Evolutionary conservation across 2,888 invertebrate species (phyloP), one percentile per base, ranked within the genome.

Genomic region (Resseliella maxima): DNA sequence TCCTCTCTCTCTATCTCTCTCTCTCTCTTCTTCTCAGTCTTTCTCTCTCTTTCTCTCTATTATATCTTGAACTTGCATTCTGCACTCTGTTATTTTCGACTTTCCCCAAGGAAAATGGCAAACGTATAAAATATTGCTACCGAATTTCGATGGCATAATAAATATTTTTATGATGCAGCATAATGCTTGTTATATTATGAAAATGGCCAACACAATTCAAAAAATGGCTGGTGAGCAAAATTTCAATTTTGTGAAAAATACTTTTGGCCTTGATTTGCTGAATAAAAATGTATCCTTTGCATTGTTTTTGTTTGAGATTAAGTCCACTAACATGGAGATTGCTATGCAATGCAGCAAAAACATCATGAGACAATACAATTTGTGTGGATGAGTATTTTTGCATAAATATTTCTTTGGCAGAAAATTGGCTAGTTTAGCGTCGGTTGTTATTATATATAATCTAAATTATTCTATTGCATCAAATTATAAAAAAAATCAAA

Each of bases 101-200:
- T n/a, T n/a, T n/a, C n/a, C 12, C 2, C 21, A 2, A 50, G 50
- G 10, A 12, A 72, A 27, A 72, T 31, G 12, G 5, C 24, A 59
- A 59, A 59, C n/a, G 59, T 24, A 72, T 72, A 72, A 72, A 72
- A 72, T 72, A 72, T 72, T 12, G 72, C 35, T 15, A 72, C 72
- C 18, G 72, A 72, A n/a, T 72, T 72, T 72, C 35, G 31, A 72
- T 72, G 35, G 72, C n/a, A 72, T 31, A 72, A 72, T 72, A 72
- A 72, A 72, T 72, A 72, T 72, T 72, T 72, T 72, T 72, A 72
- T 72, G 72, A 72, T 72, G 72, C 72, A 72, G 72, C 31, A 27
- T 15, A 72, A 72, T 72, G 72, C 27, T 72, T 3, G 72, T 72
- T 12, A 31, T 31, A n/a, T 24, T 31, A n/a, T 15, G 15, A 72